Evolutionary conservation across 2,797 vertebrate genomes (phyloP).

Genomic region (Coluber constrictor): DNA sequence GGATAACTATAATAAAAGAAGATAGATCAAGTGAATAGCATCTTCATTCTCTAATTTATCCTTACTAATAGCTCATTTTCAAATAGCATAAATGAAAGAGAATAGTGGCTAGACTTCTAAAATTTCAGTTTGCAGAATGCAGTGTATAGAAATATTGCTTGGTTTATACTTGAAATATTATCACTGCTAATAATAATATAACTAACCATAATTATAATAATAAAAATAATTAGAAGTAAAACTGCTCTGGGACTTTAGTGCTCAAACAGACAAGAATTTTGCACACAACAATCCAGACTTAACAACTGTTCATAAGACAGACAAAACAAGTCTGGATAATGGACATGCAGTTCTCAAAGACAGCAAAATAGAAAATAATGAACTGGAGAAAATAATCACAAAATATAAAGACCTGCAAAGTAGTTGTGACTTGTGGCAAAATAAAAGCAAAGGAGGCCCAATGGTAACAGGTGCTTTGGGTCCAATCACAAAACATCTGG

Average conservation of each 20-base stretch:
- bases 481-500: background rate
- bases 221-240: background rate
- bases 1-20: conserved; percentile 81
- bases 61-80: background rate
- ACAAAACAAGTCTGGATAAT: background rate
- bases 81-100: background rate
- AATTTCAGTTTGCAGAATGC: background rate
- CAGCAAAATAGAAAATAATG: background rate
- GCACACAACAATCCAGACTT: background rate
- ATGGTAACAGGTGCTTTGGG: background rate
- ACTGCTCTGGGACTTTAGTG: background rate
- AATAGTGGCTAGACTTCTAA: background rate
- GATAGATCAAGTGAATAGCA: background rate
- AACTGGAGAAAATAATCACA: background rate
- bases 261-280: background rate
- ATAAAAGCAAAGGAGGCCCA: background rate
- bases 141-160: background rate
- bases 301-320: background rate
- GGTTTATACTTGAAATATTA: background rate
- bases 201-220: background rate
- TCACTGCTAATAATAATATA: background rate
- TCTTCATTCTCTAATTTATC: background rate
- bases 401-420: background rate
- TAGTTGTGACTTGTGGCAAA: background rate
- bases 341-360: background rate